Percentiles rank a stretch among this genome's conserved stretches.
Conservation (phyloP, 2,888 invertebrate genomes). For the Lepidocyrtinus sp. region DNA sequence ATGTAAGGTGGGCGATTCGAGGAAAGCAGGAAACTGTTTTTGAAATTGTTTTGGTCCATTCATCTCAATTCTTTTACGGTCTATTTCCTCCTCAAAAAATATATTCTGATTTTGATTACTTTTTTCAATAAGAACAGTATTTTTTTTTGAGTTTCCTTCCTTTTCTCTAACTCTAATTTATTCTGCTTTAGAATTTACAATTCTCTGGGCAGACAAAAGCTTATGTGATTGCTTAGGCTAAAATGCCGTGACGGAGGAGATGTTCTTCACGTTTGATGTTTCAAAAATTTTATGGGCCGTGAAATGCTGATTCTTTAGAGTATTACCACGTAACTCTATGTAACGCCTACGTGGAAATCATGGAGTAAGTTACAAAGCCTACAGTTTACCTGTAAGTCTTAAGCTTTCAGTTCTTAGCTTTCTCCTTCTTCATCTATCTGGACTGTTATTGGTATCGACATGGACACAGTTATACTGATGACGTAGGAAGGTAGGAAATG, state of each 20-base stretch:
- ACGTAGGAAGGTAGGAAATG: not conserved
- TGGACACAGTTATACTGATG: not conserved
- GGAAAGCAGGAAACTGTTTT: not conserved
- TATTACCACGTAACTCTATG: not conserved
- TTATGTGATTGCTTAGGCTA: not conserved
- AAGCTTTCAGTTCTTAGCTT: not conserved
- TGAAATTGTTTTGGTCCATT: not conserved
- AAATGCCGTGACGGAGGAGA: not conserved
- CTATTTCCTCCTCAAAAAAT: conserved; percentile 3
- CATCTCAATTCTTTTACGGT: not conserved
- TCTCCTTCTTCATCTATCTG: not conserved
- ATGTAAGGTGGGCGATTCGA: not conserved
- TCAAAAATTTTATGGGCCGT: not conserved
- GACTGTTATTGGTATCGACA: not conserved
- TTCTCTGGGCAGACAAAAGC: not conserved
- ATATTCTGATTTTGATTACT: conserved; percentile 4
- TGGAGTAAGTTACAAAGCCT: not conserved
- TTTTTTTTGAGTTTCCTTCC: not conserved
- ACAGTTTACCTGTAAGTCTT: not conserved
- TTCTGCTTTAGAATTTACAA: not conserved
- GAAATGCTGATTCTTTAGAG: not conserved
- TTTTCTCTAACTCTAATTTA: not conserved
- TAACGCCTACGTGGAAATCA: not conserved
- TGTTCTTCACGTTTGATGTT: not conserved
- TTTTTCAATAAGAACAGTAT: not conserved